Evolutionary conservation across 2,888 invertebrate species (phyloP).

Genomic region (Caenorhabditis parvicauda): DNA sequence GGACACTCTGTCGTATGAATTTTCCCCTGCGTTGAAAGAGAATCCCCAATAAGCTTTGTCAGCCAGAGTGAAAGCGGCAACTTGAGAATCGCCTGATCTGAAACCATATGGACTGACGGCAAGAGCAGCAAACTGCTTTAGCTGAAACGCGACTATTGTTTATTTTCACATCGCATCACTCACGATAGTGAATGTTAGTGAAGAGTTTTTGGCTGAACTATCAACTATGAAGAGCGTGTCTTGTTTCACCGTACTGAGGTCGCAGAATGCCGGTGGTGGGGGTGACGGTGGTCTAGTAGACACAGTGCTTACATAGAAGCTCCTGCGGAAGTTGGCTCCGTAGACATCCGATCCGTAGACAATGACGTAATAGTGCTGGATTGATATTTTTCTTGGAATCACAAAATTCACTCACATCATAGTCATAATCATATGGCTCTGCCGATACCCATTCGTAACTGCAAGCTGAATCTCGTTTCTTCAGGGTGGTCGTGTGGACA

Average conservation of each 20-base stretch:
- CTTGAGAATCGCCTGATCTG: slow-evolving; percentile 10
- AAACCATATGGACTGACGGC: slow-evolving; percentile 20
- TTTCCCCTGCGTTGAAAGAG: slow-evolving; percentile 27
- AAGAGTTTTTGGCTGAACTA: slow-evolving; percentile 21
- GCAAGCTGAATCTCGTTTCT: slow-evolving; percentile 30
- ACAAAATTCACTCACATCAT: slow-evolving; percentile 13
- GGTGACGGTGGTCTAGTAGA: slow-evolving; percentile 17
- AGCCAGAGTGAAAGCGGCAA: slow-evolving; percentile 25
- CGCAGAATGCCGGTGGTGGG: slow-evolving; percentile 39
- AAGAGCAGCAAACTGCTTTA: slow-evolving; percentile 20
- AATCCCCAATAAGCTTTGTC: slow-evolving; percentile 27
- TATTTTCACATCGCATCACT: not conserved
- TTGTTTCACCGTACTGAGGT: slow-evolving; percentile 26
- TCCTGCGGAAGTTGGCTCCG: slow-evolving; percentile 40
- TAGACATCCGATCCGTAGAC: slow-evolving; percentile 40
- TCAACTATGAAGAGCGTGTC: slow-evolving; percentile 49
- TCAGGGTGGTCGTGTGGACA: slow-evolving; percentile 34
- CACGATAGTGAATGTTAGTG: slow-evolving; percentile 18
- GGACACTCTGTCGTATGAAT: slow-evolving; percentile 14
- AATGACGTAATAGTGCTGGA: slow-evolving; percentile 33
- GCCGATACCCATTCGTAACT: slow-evolving; percentile 44
- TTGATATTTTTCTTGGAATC: not conserved
- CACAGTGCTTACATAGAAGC: slow-evolving; percentile 35
- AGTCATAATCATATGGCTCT: slow-evolving; percentile 26
- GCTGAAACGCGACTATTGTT: too few relatives aligned